phyloP scores from a whole-genome alignment of 2,888 invertebrate species.

The Lycophotia porphyrea region DNA sequence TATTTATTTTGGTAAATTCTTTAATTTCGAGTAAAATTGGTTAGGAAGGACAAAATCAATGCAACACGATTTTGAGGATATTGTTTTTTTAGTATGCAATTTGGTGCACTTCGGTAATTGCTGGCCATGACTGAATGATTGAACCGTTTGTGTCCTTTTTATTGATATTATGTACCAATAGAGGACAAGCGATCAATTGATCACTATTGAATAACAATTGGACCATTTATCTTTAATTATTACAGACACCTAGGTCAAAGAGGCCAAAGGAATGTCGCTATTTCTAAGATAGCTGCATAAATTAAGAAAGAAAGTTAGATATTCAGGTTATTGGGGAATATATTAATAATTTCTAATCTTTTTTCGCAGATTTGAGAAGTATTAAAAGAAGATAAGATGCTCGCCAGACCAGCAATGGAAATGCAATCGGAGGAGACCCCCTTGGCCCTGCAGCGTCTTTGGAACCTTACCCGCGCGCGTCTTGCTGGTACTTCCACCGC shows the following conservation, averaged over 20 bases:
- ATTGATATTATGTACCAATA: slow-evolving; percentile 19
- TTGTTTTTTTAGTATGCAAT: not conserved
- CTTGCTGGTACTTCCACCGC: slow-evolving; percentile 86
- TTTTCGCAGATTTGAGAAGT: slow-evolving; percentile 59
- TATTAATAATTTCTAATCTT: slow-evolving; percentile 14
- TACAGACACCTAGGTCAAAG: slow-evolving; percentile 22
- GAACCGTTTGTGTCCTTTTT: slow-evolving; percentile 17
- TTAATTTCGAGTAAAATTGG: not conserved
- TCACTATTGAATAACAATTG: slow-evolving; percentile 22
- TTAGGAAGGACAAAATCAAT: not conserved
- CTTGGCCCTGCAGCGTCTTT: slow-evolving; percentile 86
- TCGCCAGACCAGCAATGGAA: slow-evolving; percentile 90
- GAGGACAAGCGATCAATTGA: slow-evolving; percentile 22
- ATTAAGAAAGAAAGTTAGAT: slow-evolving; percentile 40
- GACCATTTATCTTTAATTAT: not conserved
- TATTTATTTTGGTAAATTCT: not conserved
- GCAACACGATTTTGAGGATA: not conserved
- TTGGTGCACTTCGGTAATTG: not conserved
- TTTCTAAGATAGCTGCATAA: slow-evolving; percentile 39
- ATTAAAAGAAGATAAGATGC: slow-evolving; percentile 77
- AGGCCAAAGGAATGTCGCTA: slow-evolving; percentile 4
- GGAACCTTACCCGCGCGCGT: slow-evolving; percentile 88
- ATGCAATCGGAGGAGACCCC: slow-evolving; percentile 89
- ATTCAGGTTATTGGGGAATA: slow-evolving; percentile 8
- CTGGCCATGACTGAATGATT: slow-evolving; percentile 7